Evolutionary conservation across 2,113 vertebrate genomes (phyloP).

Genomic region (Paralichthys olivaceus): DNA sequence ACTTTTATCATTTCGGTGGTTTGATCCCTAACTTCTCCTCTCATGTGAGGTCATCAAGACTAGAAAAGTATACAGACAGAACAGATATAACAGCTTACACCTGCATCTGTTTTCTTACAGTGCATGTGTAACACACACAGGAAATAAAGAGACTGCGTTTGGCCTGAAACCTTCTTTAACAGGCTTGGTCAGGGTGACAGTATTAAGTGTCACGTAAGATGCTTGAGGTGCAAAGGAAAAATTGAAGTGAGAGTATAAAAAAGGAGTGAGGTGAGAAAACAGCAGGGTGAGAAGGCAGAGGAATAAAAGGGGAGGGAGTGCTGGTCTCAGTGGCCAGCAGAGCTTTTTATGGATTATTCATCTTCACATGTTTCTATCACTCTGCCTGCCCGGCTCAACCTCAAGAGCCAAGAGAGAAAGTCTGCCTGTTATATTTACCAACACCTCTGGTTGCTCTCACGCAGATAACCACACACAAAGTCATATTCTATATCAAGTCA

Average conservation of each 20-base stretch:
- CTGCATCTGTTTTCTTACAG: not conserved
- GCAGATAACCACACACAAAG: not conserved
- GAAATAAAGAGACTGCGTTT: conserved; percentile 23
- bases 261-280: not conserved
- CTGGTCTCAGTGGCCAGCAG: conserved; percentile 18
- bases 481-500: too few species aligned
- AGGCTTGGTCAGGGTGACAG: conserved; percentile 15
- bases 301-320: conserved; percentile 26
- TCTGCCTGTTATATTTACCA: not conserved
- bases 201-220: conserved; percentile 10
- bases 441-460: not conserved
- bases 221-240: conserved; percentile 5
- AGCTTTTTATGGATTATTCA: conserved; percentile 64
- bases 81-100: conserved; percentile 6
- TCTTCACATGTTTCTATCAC: conserved; percentile 29
- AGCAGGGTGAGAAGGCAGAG: conserved; percentile 11
- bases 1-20: too few species aligned
- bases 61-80: not conserved
- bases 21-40: too few species aligned
- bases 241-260: not conserved
- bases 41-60: too few species aligned
- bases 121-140: not conserved
- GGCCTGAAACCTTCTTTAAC: conserved; percentile 24
- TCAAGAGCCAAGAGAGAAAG: conserved; percentile 10
- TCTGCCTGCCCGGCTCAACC: not conserved